Evolutionary conservation across 2,888 invertebrate species (phyloP).

Genomic region (Microplitis deprimator): DNA sequence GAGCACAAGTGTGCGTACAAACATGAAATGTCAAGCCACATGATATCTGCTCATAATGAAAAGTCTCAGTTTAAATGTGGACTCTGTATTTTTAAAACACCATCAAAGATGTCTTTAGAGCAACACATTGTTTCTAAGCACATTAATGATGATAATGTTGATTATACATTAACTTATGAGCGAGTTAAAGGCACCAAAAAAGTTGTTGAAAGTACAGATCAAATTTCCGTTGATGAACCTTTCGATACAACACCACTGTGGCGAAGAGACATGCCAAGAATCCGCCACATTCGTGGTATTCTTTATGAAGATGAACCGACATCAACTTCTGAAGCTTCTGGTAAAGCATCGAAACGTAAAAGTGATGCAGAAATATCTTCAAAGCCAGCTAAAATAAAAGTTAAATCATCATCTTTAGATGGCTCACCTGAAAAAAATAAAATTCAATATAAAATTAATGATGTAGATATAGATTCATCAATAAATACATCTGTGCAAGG

Average conservation of each 20-base stretch:
- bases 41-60: constrained; percentile 75
- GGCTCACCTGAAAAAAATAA: constrained; percentile 41
- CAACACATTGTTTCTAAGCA: constrained; percentile 78
- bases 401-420: constrained; percentile 56
- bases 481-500: not conserved
- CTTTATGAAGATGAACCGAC: constrained; percentile 74
- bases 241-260: constrained; percentile 77
- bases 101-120: constrained; percentile 74
- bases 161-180: constrained; percentile 72
- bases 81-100: constrained; percentile 76
- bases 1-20: constrained; percentile 76
- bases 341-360: constrained; percentile 55
- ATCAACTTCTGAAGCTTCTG: constrained; percentile 49
- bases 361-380: constrained; percentile 52
- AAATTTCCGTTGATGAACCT: constrained; percentile 58
- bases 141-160: constrained; percentile 66
- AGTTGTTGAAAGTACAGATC: constrained; percentile 60
- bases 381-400: constrained; percentile 55
- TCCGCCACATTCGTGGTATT: constrained; percentile 77
- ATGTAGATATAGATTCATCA: not conserved
- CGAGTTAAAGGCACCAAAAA: constrained; percentile 67
- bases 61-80: constrained; percentile 82
- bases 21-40: constrained; percentile 77
- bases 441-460: constrained; percentile 18
- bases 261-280: constrained; percentile 74